These are phyloP conservation scores for Morelia viridis DNA, from an alignment of 2,797 vertebrate genomes.

Conservation along the genomic window DNA sequence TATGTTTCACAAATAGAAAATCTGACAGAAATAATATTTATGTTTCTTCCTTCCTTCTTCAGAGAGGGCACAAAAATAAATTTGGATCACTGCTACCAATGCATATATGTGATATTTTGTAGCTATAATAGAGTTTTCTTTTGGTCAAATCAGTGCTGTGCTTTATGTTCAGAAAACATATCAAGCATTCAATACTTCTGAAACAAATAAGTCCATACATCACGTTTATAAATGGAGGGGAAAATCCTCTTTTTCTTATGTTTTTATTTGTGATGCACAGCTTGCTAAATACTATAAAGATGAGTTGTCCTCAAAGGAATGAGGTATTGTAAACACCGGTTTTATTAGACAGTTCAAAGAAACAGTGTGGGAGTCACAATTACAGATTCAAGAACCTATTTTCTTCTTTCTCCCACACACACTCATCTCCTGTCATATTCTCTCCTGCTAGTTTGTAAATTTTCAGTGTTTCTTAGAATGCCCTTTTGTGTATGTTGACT, in stretches of 20 bases:
- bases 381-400: constrained; percentile 73
- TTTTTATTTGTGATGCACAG: constrained; percentile 51
- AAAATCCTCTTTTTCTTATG: background rate
- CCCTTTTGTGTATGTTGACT: constrained; percentile 53
- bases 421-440: constrained; percentile 68
- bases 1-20: constrained; percentile 4
- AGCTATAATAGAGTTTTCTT: constrained; percentile 13
- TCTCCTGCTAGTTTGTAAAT: constrained; percentile 62
- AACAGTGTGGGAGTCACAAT: constrained; percentile 75
- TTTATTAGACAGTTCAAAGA: constrained; percentile 69
- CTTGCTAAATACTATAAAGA: constrained; percentile 43
- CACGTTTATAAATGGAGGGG: background rate
- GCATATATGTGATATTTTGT: background rate
- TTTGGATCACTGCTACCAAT: background rate
- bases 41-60: constrained; percentile 25
- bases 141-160: constrained; percentile 18
- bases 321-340: constrained; percentile 63
- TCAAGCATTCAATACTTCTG: constrained; percentile 12
- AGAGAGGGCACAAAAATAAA: background rate
- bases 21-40: background rate
- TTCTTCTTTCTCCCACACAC: constrained; percentile 70
- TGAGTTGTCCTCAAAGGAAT: constrained; percentile 57
- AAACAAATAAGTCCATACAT: background rate
- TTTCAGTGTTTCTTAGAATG: constrained; percentile 56
- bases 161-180: constrained; percentile 31